These are phyloP conservation scores for Ooceraea biroi DNA, from an alignment of 1,140 invertebrate genomes.

Conservation along the genomic window DNA sequence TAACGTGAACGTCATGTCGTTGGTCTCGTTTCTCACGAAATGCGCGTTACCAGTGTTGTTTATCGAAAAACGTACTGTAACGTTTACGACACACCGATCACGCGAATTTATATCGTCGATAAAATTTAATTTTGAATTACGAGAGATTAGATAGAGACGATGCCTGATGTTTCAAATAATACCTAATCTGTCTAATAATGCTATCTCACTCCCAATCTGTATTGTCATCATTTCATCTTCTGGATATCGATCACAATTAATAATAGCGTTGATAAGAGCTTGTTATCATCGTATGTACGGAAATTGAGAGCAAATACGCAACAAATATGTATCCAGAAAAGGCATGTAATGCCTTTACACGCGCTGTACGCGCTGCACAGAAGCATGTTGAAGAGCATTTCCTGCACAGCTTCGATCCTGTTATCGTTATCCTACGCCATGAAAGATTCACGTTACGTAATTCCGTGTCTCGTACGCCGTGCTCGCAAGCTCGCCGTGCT, in stretches of 20 bases:
- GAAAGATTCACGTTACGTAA: conserved; percentile 12
- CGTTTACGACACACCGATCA: neutral
- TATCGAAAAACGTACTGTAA: neutral
- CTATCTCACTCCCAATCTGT: neutral
- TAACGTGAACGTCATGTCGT: neutral
- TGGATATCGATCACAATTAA: neutral
- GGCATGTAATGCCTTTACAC: too few species aligned
- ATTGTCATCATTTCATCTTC: neutral
- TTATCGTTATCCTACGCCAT: neutral
- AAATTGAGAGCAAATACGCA: too few species aligned
- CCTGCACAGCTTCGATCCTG: neutral
- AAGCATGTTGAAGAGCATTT: too few species aligned
- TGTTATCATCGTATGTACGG: neutral
- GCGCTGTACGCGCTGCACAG: too few species aligned
- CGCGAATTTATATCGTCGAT: conserved; percentile 1
- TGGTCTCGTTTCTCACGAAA: neutral
- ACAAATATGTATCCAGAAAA: too few species aligned
- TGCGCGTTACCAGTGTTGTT: neutral
- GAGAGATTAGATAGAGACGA: conserved; percentile 47
- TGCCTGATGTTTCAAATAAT: neutral
- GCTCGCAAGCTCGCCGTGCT: neutral
- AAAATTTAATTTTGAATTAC: neutral
- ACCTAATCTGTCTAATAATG: neutral
- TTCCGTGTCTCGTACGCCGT: neutral
- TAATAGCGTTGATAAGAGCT: neutral